Base-by-base conservation (phyloP, 1,140 invertebrate genomes). In the Heliconius melpomene region DNA sequence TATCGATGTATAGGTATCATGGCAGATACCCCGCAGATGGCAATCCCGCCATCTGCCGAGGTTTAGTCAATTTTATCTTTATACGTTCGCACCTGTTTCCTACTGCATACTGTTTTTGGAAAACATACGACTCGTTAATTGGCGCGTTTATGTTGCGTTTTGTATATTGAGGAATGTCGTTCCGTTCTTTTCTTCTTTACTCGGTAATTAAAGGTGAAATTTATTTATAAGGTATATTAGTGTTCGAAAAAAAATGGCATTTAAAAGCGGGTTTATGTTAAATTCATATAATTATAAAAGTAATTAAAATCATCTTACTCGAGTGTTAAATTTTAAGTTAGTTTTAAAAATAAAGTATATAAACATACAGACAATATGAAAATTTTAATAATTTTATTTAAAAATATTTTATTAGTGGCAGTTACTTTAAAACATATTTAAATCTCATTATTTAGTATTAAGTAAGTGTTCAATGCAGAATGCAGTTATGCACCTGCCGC, bases 61-160 rank as follows among this genome's bases (percentile, higher is more conserved):
- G 71, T 78, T 72, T 78, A 32, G 71, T 36, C 57, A 9, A 38
- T 36, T 5, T 57, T 75, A 74, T 52, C 50, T 40, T 13, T 70
- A 50, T 29, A 11, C 60, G 11, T 66, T 66, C 60, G 23, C 77
- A 79, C 77, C 77, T 79, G 77, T 74, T 60, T 79, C 52, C 77
- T 72, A 13, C 60, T 66, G 60, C 60, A 66, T 66, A 66, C 60
- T 66, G 60, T 66, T 66, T 66, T 66, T 66, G 60, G 60, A 11
- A 66, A 66, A 66, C 26, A 66, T 16, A 66, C 60, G 60, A 26
- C 60, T 66, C 60, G 60, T 66, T 66, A 66, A 66, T 66, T 66
- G 60, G 60, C 60, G 29, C 60, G 60, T 66, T 66, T 16, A 29
- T 66, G 60, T 66, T 26, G 60, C 60, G 60, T 66, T 29, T 66